These are phyloP conservation scores for Bombus impatiens DNA, from an alignment of 1,140 invertebrate genomes.

Conservation along the genomic window DNA sequence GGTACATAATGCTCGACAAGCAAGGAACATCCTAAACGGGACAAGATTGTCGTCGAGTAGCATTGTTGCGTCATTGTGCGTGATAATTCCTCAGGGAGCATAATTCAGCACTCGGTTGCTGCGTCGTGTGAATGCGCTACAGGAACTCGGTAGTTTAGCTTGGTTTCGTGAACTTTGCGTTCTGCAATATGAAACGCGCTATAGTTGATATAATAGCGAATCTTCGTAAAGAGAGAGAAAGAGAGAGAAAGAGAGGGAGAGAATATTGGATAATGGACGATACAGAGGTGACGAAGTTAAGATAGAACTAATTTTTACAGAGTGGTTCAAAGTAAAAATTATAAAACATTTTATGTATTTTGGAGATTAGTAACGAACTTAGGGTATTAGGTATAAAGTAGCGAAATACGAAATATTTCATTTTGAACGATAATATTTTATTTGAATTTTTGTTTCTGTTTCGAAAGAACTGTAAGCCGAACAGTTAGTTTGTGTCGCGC, in stretches of 20 bases:
- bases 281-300: neutral
- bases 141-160: neutral
- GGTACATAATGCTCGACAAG: neutral
- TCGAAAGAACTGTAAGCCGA: too few relatives aligned
- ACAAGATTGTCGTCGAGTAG: constrained; percentile 5
- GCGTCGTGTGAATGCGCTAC: neutral
- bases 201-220: neutral
- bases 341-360: too few relatives aligned
- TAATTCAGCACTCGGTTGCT: neutral
- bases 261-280: too few relatives aligned
- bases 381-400: too few relatives aligned
- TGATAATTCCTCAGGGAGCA: neutral
- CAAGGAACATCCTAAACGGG: constrained; percentile 1
- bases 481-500: neutral
- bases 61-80: constrained; percentile 5
- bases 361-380: too few relatives aligned
- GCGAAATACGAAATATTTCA: neutral
- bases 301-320: neutral
- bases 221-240: neutral
- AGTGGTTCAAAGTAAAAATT: neutral
- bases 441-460: too few relatives aligned
- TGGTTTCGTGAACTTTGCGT: neutral
- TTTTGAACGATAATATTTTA: neutral
- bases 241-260: neutral
- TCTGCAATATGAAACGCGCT: neutral